Evolutionary conservation across 1,140 invertebrate species (phyloP), one percentile per base, ranked within the genome.

Genomic region (Zeugodacus cucurbitae): DNA sequence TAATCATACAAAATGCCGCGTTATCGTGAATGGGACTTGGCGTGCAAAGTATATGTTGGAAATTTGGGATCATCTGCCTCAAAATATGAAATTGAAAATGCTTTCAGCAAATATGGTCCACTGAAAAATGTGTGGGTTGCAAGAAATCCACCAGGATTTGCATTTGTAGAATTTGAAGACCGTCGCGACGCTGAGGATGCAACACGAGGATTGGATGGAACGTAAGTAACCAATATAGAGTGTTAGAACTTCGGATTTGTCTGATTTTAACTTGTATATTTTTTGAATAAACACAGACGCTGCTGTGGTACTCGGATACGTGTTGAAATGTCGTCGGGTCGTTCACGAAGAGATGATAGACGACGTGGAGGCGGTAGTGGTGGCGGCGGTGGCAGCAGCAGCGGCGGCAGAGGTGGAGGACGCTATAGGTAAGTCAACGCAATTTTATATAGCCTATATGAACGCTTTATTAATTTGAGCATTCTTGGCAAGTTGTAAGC

Each of bases 1-100:
- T 82, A 82, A 62, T 89, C 6, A 88, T 48, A 22, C 87, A 89
- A 78, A 85, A 96, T 96, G 96, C 96, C 96, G 89, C 95, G 97
- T 89, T 97, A 97, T 94, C 95, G 97, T 88, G 97, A 98, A 94
- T 98, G 98, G 97, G 97, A 98, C 92, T 94, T 98, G 59, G 97
- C 98, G 32, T 99, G 98, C 94, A 99, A 99, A 94, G 98, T 99
- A 1, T 99, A 99, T 93, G 98, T 99, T n/a, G 99, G 99, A 32
- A 99, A 99, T 94, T 94, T 99, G 59, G 97, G 97, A 14, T 97
- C 96, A 86, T 97, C 97, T 91, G 97, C 97, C 14, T 98, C 97
- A 87, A 98, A 98, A 94, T 96, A 97, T 93, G 97, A 98, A 94
- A 97, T 98, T 89, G 97, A 98, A 94, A 97, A 96, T 92, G 96